Base-by-base conservation (phyloP, 2,113 vertebrate genomes). In the Tetrao urogallus region DNA sequence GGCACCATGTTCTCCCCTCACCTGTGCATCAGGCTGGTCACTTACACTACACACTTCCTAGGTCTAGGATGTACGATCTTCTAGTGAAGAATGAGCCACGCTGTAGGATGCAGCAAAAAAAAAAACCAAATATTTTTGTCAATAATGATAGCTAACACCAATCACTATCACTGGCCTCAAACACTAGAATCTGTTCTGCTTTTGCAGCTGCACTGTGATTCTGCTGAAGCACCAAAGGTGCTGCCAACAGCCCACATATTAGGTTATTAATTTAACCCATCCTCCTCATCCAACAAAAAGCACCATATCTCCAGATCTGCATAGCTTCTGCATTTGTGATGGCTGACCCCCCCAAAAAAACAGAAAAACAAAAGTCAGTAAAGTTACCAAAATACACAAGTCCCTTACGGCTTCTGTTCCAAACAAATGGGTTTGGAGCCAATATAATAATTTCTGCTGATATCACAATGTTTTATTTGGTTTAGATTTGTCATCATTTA, bases 261-360 rank as follows among this genome's bases (percentile, higher is more conserved):
- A 74, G 47, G 66, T 88, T 83, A 88, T 88, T 75, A 92, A 88
- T 81, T 93, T 85, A 83, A 73, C 12, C 28, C 43, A 78, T 57
- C 65, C 52, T 83, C 40, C 40, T 32, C 30, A 86, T 94, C 91
- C 95, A 96, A 92, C 43, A 96, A 92, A 89, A 94, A 96, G 93
- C 22, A 88, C 65, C 0, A 0, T 45, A 94, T 82, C 82, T 94
- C 91, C 86, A 95, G 65, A 94, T 93, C 76, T 73, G 66, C 90
- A 94, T 72, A 94, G 73, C 82, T 94, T 71, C 91, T 86, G 76
- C 91, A 93, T 93, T 96, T 95, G 47, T 88, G 94, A 92, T 97
- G 89, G 91, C 90, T 91, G 65, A 93, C 63, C 52, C 88, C 66
- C 93, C 92, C 65, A 86, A 94, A 69, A 30, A 83, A 69, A 88